Base-by-base conservation (phyloP, 1,140 invertebrate species). In the Platyura marginata region DNA sequence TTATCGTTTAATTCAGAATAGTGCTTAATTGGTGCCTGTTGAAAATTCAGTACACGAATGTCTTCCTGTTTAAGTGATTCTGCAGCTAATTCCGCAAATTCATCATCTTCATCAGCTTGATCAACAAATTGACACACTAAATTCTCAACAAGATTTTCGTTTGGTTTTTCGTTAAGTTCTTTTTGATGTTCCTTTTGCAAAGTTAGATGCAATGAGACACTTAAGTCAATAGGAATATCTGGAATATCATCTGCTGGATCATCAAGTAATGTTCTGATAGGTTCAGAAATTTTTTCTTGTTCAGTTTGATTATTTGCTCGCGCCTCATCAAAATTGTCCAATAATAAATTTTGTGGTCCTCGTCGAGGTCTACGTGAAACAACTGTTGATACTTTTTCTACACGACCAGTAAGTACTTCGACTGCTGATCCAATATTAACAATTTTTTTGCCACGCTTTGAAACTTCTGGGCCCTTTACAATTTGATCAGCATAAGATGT, bases 401-500 rank as follows among this genome's bases (percentile, higher is more conserved):
- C 74, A 43, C 81, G 71, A 1, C 84, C 83, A 8, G 84, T 83
- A 4, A 90, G 66, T 20, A 90, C 80, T 55, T 86, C 81, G 48
- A 88, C 85, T 13, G 84, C 84, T 45, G 79, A 73, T 3, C 84
- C 85, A 47, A 89, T 68, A 50, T 79, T 85, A 3, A 89, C 74
- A 33, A 81, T 66, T 53, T 81, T 80, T 49, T 81, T 87, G 21
- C 81, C 82, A 53, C 78, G 79, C 47, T 74, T 75, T 51, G 77
- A 76, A 40, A 75, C 71, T 49, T 74, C 71, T 32, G 75, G 74
- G 8, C 77, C 77, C 57, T 81, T 79, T 1, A 90, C 79, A 20
- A 89, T 72, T 51, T 80, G 81, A 43, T 88, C 84, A 21, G 84
- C 85, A 47, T 75, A 82, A 1, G 83, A 81, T 11, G 86, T 91